Evolutionary conservation across 2,888 invertebrate genomes (phyloP).

Genomic region (Ornithoptera priamus): DNA sequence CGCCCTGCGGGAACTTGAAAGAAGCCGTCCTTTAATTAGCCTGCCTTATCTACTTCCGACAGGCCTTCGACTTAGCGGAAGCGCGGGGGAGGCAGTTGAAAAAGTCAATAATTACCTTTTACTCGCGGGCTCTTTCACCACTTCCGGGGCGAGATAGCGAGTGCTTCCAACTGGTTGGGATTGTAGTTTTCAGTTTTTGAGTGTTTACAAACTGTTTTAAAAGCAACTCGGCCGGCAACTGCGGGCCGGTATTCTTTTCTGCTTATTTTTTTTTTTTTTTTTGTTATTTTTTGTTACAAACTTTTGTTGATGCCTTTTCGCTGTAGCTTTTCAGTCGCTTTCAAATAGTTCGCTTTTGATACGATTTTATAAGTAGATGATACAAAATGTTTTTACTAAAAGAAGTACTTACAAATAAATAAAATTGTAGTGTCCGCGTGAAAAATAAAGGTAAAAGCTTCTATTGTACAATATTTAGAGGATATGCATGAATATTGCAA

Average conservation of each 20-base stretch:
- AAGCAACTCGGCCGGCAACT: constrained; percentile 8
- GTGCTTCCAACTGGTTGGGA: constrained; percentile 2
- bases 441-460: too few species aligned
- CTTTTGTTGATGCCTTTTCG: too few species aligned
- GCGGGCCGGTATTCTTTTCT: neutral
- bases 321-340: too few species aligned
- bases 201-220: constrained; percentile 22
- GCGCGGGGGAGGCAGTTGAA: constrained; percentile 22
- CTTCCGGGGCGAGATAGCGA: constrained; percentile 18
- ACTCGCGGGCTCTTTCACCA: constrained; percentile 28
- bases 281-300: neutral
- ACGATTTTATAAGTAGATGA: too few species aligned
- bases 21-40: constrained; percentile 40
- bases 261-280: neutral
- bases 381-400: too few species aligned
- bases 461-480: too few species aligned
- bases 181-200: constrained; percentile 20
- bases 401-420: too few species aligned
- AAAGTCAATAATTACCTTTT: constrained; percentile 37
- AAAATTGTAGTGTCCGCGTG: too few species aligned
- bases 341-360: too few species aligned
- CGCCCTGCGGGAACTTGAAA: constrained; percentile 32
- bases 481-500: too few species aligned
- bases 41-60: constrained; percentile 29
- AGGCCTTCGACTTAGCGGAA: constrained; percentile 9